These are phyloP conservation scores for Philopotamus ludificatus DNA, from an alignment of 1,140 invertebrate species.

Conservation along the genomic window DNA sequence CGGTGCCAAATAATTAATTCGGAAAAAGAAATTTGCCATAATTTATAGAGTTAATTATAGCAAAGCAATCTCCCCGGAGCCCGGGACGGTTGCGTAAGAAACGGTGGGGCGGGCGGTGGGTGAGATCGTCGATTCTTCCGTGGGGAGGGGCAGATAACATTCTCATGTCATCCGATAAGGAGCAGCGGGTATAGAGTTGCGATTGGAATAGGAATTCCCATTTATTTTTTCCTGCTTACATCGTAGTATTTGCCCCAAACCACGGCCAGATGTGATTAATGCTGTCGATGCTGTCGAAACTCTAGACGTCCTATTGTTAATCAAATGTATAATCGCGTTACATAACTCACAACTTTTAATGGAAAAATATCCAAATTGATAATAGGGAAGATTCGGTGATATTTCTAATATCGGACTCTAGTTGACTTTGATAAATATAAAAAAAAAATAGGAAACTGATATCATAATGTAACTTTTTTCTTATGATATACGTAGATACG, in stretches of 20 bases:
- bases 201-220: background rate
- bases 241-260: background rate
- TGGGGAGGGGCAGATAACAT: background rate
- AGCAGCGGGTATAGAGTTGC: background rate
- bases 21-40: background rate
- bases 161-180: background rate
- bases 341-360: too few species aligned
- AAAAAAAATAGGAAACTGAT: too few species aligned
- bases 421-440: too few species aligned
- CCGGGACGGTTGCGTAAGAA: too few species aligned
- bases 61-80: too few species aligned
- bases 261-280: background rate
- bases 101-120: too few species aligned
- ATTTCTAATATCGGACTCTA: too few species aligned
- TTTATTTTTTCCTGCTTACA: background rate
- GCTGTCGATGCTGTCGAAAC: background rate
- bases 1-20: background rate
- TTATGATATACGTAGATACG: too few species aligned
- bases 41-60: background rate
- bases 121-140: background rate
- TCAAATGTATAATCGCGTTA: too few species aligned
- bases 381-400: too few species aligned
- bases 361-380: too few species aligned
- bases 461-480: too few species aligned
- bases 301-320: background rate